Base-by-base conservation (phyloP, 2,888 invertebrate genomes). In the Drosophila recens region DNA sequence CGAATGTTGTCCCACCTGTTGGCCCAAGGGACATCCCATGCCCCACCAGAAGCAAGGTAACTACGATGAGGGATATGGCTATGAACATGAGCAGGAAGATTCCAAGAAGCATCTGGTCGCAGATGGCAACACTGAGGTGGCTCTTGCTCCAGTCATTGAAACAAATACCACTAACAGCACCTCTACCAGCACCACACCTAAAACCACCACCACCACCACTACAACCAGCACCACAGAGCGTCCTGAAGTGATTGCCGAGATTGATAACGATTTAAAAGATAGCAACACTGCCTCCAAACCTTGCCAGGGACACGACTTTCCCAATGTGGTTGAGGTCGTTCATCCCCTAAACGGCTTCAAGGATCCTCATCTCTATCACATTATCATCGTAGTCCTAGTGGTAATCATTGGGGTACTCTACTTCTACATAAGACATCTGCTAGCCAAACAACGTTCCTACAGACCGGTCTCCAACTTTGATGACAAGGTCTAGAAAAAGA, bases 401-500 rank as follows among this genome's bases (percentile, higher is more conserved):
- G 73, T 84, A 0, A 15, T 87, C 4, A 72, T 82, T 13, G 65
- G 75, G 1, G n/a, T 64, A 3, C 64, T 90, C 52, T 67, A 63
- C 13, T 68, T 71, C 43, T 85, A 89, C 57, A 87, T 89, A 53
- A 79, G 75, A 17, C 90, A 90, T 20, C 57, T 90, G 66, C 85
- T 72, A 30, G 90, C 91, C 67, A 91, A 90, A 64, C 91, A 92
- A 74, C 91, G 92, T 79, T 92, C 93, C 74, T 92, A 92, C 71
- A 82, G 90, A 33, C 91, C 92, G 3, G 92, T 92, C 52, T 91
- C 92, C 15, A 91, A 85, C 64, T 83, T 91, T 65, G 93, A 93
- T 74, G 91, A 92, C 51, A 92, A 91, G 73, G 91, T 90, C 73
- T 92, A 80, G 73, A 11, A 15, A 34, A n/a, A 48, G 46, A 58